Evolutionary conservation across 2,797 vertebrate genomes (phyloP).

Genomic region (Schizopygopsis malacanthus): DNA sequence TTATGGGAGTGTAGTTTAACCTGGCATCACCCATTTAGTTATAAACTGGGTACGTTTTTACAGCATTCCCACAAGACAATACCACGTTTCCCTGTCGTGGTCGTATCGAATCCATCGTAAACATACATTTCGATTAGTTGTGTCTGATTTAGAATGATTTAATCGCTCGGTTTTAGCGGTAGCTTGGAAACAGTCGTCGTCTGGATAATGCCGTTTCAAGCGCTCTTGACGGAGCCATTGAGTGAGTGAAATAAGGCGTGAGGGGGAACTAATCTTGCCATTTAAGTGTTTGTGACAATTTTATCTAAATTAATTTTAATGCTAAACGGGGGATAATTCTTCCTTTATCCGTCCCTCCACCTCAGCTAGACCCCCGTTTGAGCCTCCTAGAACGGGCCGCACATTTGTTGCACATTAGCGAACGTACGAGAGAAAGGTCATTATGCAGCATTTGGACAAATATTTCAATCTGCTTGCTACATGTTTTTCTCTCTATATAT

Average conservation of each 20-base stretch:
- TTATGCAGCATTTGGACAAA: slow-evolving; percentile 6
- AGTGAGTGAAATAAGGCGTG: slow-evolving; percentile 95
- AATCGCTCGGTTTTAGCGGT: slow-evolving; percentile 56
- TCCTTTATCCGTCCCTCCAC: slow-evolving; percentile 75
- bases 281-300: slow-evolving; percentile 96
- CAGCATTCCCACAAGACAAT: slow-evolving; percentile 14
- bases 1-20: slow-evolving; percentile 70
- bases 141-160: slow-evolving; percentile 27
- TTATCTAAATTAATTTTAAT: slow-evolving; percentile 93
- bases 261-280: slow-evolving; percentile 96
- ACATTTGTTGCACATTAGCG: slow-evolving; percentile 72
- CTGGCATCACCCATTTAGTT: slow-evolving; percentile 38
- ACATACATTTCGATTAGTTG: slow-evolving; percentile 34
- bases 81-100: not conserved
- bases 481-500: too few relatives aligned
- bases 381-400: slow-evolving; percentile 62
- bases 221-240: slow-evolving; percentile 88
- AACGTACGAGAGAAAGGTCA: not conserved
- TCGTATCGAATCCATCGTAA: slow-evolving; percentile 17
- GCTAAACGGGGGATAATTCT: slow-evolving; percentile 84
- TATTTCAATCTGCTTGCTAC: not conserved
- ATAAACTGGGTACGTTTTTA: not conserved
- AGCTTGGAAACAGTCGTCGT: slow-evolving; percentile 82
- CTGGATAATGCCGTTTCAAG: slow-evolving; percentile 85
- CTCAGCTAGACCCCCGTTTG: slow-evolving; percentile 41